Evolutionary conservation across 1,140 invertebrate genomes (phyloP).

Genomic region (Scaptomyza montana): DNA sequence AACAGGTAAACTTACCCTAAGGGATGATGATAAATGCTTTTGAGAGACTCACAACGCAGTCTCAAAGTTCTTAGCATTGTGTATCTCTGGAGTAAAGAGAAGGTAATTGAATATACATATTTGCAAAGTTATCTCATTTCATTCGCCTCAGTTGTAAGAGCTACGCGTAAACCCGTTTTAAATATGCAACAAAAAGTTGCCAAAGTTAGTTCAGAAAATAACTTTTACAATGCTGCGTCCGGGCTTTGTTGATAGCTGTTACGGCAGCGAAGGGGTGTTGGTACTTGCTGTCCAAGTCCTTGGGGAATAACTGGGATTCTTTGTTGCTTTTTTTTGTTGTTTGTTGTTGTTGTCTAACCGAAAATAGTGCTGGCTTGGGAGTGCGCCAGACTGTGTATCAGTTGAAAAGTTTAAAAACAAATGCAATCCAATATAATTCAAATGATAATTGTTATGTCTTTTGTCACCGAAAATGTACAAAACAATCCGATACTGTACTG

Average conservation of each 20-base stretch:
- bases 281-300: conserved; percentile 6
- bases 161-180: conserved; percentile 56
- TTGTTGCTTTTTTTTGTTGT: background rate
- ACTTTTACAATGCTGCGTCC: conserved; percentile 49
- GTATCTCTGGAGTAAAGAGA: conserved; percentile 17
- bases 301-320: conserved; percentile 10
- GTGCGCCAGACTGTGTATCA: conserved; percentile 21
- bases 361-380: conserved; percentile 23
- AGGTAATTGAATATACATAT: conserved; percentile 66
- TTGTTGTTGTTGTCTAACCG: conserved; percentile 28
- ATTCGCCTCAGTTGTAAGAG: conserved; percentile 27
- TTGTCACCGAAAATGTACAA: conserved; percentile 31
- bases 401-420: conserved; percentile 49
- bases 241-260: conserved; percentile 31
- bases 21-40: conserved; percentile 55
- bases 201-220: conserved; percentile 54
- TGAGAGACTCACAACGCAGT: background rate
- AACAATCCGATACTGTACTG: conserved; percentile 7
- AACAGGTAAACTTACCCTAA: conserved; percentile 40
- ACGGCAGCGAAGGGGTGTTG: background rate
- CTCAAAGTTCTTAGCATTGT: conserved; percentile 23
- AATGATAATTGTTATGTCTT: conserved; percentile 55
- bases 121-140: conserved; percentile 67
- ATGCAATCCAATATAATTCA: conserved; percentile 58
- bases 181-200: conserved; percentile 66